Evolutionary conservation across 2,797 vertebrate genomes (phyloP).

Genomic region (Anas bernieri): DNA sequence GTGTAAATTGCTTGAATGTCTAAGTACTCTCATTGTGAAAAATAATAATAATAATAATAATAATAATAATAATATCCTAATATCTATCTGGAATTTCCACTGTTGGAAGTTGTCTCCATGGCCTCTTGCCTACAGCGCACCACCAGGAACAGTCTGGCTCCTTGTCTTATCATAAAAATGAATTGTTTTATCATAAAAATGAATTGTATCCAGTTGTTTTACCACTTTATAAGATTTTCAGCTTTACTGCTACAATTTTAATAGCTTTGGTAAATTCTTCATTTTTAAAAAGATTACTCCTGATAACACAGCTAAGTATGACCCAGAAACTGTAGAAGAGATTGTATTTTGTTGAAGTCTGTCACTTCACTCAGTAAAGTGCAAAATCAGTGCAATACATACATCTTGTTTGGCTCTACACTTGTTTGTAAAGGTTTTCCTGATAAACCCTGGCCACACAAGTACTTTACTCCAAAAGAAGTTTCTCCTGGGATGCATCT

Average conservation of each 20-base stretch:
- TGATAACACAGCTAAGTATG: background rate
- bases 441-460: background rate
- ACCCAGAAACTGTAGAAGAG: background rate
- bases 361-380: background rate
- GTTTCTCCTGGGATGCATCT: background rate
- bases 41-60: background rate
- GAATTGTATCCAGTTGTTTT: constrained; percentile 35
- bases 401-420: background rate
- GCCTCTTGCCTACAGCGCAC: background rate
- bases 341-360: background rate
- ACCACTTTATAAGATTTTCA: background rate
- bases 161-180: background rate
- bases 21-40: background rate
- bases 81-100: background rate
- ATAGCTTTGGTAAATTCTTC: constrained; percentile 26
- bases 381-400: constrained; percentile 5
- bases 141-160: background rate
- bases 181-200: constrained; percentile 24
- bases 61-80: background rate
- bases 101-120: background rate
- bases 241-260: constrained; percentile 11
- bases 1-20: background rate
- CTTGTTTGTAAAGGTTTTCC: background rate
- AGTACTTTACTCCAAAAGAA: background rate
- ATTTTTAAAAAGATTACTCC: constrained; percentile 25